These are phyloP conservation scores for Nesospiza acunhae DNA, from an alignment of 2,113 vertebrate genomes.

Conservation along the genomic window DNA sequence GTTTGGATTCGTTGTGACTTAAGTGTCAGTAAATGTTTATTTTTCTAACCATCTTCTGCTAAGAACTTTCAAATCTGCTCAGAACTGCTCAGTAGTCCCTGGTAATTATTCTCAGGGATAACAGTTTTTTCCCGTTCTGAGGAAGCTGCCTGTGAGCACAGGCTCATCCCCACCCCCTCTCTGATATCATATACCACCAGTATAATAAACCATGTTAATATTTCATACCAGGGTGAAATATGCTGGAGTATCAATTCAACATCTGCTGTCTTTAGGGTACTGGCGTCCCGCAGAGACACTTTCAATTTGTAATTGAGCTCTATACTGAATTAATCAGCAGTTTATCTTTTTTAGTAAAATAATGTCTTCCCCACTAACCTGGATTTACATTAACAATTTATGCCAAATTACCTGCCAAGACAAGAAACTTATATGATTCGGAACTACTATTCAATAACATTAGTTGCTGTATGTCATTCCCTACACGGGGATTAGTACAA, in stretches of 20 bases:
- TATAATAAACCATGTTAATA: conserved; percentile 92
- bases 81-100: background rate
- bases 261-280: conserved; percentile 90
- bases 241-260: conserved; percentile 92
- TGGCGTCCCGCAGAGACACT: conserved; percentile 85
- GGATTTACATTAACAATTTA: conserved; percentile 86
- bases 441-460: conserved; percentile 45
- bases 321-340: conserved; percentile 99
- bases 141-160: background rate
- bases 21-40: conserved; percentile 13
- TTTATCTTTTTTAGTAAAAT: conserved; percentile 96
- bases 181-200: conserved; percentile 69
- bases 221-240: conserved; percentile 94
- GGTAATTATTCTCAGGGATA: conserved; percentile 1
- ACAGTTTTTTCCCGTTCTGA: background rate
- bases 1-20: background rate
- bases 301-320: conserved; percentile 98
- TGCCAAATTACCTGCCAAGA: conserved; percentile 82
- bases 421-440: conserved; percentile 63
- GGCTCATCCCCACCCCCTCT: conserved; percentile 51
- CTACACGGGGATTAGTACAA: background rate
- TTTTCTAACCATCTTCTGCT: conserved; percentile 64
- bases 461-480: conserved; percentile 51
- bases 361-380: conserved; percentile 83
- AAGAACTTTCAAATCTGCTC: conserved; percentile 24